Base-by-base conservation (phyloP, 2,113 vertebrate species). In the Rafetus swinhoei region DNA sequence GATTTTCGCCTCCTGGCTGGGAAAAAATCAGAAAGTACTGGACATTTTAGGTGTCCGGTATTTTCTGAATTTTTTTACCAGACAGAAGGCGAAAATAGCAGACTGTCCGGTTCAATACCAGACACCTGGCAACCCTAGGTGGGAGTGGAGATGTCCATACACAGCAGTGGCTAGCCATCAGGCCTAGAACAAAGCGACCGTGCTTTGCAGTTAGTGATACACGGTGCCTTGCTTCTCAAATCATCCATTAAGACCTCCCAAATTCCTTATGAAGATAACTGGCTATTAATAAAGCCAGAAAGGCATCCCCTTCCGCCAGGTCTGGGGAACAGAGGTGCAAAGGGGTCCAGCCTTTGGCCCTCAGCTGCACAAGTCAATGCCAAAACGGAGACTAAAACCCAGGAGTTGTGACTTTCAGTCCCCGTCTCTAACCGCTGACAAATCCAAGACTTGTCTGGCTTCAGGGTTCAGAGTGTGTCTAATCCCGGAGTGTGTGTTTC, bases 381-480 rank as follows among this genome's bases (percentile, higher is more conserved):
- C 60, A 81, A 32, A 83, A 0, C 14, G 19, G 79, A 79, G 65
- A 56, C 15, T 53, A 77, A 77, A 56, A 81, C 79, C 35, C 9
- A 1, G 56, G 32, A 83, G 3, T 56, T 29, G 24, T 62, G 80
- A 15, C 11, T 91, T 57, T 54, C 15, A 3, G n/a, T 91, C 16
- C 53, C 11, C 9, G 84, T 13, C 32, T 79, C 60, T 53, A 39
- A 65, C 25, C 77, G 7, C 19, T 56, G 85, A 32, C 32, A 92
- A 84, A n/a, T 13, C 45, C 32, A 83, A 84, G 62, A 60, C 77
- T 76, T 84, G 85, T 91, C 39, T 79, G 4, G 56, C 76, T 90
- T 60, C 82, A 59, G 82, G 82, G 69, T 83, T 81, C 76, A 11
- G 1, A 82, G 0, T 16, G 0, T 53, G 90, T 94, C 93, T 87